Percentiles rank a stretch among this genome's conserved stretches.
These are phyloP conservation scores for Diacarnus erythraeanus DNA, from an alignment of 37 sponge, comb jelly and placozoan genomes.

Conservation along the genomic window DNA sequence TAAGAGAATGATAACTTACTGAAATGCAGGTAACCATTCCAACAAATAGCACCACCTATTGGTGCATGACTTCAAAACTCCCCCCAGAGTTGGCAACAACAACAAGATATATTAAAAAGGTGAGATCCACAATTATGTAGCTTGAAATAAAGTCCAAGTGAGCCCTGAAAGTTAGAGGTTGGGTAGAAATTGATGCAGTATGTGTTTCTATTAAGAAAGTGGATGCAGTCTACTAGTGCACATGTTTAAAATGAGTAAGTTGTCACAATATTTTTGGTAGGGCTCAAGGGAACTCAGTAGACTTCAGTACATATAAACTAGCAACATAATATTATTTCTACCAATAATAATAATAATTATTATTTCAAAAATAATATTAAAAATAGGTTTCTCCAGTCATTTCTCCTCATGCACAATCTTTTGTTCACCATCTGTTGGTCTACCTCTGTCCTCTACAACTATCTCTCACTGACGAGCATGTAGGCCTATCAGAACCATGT, in stretches of 20 bases:
- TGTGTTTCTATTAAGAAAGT: too few species aligned
- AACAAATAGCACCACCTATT: neutral
- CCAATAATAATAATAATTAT: neutral
- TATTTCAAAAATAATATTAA: neutral
- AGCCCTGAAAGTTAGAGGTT: too few species aligned
- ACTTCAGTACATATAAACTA: too few species aligned
- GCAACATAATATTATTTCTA: neutral
- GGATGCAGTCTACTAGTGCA: too few species aligned
- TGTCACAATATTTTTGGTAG: too few species aligned
- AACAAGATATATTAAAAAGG: conserved; percentile 3
- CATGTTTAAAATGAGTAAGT: too few species aligned
- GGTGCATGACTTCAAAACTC: neutral
- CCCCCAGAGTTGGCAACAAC: neutral
- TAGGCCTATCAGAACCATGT: conserved; percentile 15
- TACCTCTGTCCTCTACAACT: conserved; percentile 2
- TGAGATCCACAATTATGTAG: neutral
- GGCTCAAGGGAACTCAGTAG: too few species aligned
- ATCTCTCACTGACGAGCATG: neutral
- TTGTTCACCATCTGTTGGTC: conserved; percentile 44
- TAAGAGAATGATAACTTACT: neutral
- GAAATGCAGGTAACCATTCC: conserved; percentile 1
- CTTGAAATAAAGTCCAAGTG: too few species aligned
- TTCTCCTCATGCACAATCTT: conserved; percentile 2
- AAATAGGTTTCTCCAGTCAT: conserved; percentile 20
- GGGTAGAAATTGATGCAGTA: too few species aligned